Evolutionary conservation across 2,888 invertebrate genomes (phyloP).

Genomic region (Heliconius ismenius): DNA sequence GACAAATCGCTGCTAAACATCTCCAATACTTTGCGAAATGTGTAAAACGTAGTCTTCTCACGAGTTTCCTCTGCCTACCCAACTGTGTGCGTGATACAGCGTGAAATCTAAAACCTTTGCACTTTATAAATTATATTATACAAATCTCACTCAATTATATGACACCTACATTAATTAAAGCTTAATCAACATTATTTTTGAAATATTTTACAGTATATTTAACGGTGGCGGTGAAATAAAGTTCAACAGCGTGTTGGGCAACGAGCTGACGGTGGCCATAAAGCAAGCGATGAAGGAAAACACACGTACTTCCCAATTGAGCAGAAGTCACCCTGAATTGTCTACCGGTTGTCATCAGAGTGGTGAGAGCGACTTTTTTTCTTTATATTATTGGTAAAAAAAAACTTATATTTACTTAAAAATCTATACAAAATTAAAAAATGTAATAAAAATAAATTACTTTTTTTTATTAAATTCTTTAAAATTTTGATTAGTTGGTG

Average conservation of each 20-base stretch:
- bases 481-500: too few relatives aligned
- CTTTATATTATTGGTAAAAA: neutral
- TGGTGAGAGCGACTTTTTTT: conserved; percentile 44
- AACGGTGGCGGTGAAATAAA: conserved; percentile 61
- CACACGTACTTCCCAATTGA: conserved; percentile 51
- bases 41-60: neutral
- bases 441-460: too few relatives aligned
- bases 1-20: too few relatives aligned
- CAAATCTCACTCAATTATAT: too few relatives aligned
- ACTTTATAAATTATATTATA: neutral
- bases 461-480: too few relatives aligned
- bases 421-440: too few relatives aligned
- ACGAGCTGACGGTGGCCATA: conserved; percentile 55
- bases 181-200: neutral
- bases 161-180: too few relatives aligned
- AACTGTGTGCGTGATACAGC: neutral
- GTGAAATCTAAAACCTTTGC: neutral
- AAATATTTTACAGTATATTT: conserved; percentile 53
- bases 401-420: too few relatives aligned
- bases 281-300: conserved; percentile 46
- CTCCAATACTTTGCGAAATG: too few relatives aligned
- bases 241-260: conserved; percentile 57
- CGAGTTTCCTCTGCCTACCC: neutral
- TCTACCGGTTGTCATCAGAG: conserved; percentile 48
- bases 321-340: conserved; percentile 70